Base-by-base conservation (phyloP, 2,797 vertebrate species). In the Phylloscopus collybita region DNA sequence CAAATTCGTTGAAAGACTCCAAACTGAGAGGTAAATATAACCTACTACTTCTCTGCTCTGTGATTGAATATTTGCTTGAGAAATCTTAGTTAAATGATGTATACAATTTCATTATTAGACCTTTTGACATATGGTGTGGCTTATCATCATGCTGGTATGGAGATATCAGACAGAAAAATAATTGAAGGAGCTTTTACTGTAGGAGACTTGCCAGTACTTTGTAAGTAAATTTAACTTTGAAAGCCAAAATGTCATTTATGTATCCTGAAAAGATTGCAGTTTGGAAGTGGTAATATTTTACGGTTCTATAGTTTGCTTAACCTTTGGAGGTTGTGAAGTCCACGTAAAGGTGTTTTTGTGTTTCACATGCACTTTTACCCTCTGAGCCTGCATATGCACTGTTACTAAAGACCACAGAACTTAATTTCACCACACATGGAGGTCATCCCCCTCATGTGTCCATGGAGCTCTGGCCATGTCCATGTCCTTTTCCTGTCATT, bases 131-230 rank as follows among this genome's bases (percentile, higher is more conserved):
- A 96, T 86, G 99, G 99, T 95, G 98, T 99, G 90, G 99, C 98
- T 92, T 99, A 98, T 97, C 99, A 99, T 97, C 99, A 99, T 88
- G 99, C 99, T 91, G 99, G 99, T 45, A 98, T 99, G 96, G 99
- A 99, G 62, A 16, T 99, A 38, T 98, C 98, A 26, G 99, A 99
- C 94, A 98, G 99, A 96, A 99, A 99, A 98, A 47, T 98, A 94
- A 97, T 99, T 92, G 99, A 99, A 98, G 96, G 97, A 76, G 98
- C 98, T 88, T 99, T 99, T 97, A 98, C 97, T 74, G n/a, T 85
- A 69, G 99, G 99, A 98, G 99, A 99, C 95, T 95, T 99, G 73
- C 99, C 99, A 79, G 99, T 99, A 70, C 99, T 99, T 93, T 99
- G 99, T 99, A 97, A 99, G 99, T 97, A 96, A 92, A 97, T 70